Evolutionary conservation across 2,797 vertebrate genomes (phyloP).

Genomic region (Numenius phaeopus): DNA sequence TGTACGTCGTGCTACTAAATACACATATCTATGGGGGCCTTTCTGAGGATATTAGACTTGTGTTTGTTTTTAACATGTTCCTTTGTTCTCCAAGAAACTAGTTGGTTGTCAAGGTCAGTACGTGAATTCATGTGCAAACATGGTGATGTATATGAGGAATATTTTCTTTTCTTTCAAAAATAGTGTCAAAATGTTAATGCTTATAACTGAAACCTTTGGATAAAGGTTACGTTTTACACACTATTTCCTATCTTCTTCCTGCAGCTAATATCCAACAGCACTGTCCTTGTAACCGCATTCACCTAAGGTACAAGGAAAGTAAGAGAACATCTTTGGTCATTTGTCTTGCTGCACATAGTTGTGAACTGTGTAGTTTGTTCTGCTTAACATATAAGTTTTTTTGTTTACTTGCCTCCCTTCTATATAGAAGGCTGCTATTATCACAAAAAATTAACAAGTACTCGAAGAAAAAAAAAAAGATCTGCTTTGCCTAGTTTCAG

Average conservation of each 20-base stretch:
- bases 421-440: neutral
- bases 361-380: neutral
- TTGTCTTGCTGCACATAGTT: neutral
- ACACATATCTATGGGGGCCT: fast-evolving
- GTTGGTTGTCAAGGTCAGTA: neutral
- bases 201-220: neutral
- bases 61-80: neutral
- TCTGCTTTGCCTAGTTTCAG: neutral
- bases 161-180: neutral
- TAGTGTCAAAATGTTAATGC: neutral
- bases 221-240: neutral
- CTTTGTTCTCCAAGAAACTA: neutral
- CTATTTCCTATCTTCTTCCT: constrained; percentile 33
- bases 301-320: constrained; percentile 37
- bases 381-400: neutral
- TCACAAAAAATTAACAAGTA: neutral
- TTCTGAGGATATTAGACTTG: neutral
- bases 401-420: neutral
- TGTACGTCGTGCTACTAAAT: neutral
- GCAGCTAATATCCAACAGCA: constrained; percentile 4
- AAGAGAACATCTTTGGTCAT: neutral
- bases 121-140: neutral
- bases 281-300: constrained; percentile 22
- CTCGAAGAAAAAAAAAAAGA: neutral
- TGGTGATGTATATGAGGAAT: neutral